phyloP scores from a whole-genome alignment of 2,113 vertebrate genomes.

The Glareola pratincola region DNA sequence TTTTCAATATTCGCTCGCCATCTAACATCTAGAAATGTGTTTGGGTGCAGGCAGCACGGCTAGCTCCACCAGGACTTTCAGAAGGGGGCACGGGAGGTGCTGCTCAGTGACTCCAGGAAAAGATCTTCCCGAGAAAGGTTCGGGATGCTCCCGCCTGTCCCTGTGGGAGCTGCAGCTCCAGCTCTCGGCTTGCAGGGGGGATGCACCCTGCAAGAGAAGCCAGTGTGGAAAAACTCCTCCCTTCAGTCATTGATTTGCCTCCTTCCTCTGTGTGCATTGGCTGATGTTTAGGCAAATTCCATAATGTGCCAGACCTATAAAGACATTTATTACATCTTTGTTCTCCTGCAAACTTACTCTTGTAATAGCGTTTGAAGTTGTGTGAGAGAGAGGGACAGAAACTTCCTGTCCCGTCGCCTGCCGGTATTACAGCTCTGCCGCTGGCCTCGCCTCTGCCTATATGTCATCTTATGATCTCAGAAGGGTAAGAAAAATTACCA shows the following conservation, averaged over 20 bases:
- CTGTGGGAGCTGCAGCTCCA: neutral
- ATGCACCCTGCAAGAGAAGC: neutral
- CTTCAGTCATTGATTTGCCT: neutral
- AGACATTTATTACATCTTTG: neutral
- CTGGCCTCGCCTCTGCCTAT: neutral
- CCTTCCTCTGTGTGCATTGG: neutral
- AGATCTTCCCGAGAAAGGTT: neutral
- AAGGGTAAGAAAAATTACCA: neutral
- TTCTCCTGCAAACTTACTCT: neutral
- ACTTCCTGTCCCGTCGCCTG: accelerated
- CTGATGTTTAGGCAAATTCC: neutral
- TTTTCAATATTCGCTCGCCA: neutral
- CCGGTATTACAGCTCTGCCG: accelerated
- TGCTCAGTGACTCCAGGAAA: neutral
- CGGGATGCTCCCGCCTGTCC: neutral
- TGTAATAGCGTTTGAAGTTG: neutral
- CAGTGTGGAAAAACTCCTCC: neutral
- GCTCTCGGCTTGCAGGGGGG: accelerated
- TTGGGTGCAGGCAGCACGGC: accelerated
- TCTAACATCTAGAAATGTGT: neutral
- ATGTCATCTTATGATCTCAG: neutral
- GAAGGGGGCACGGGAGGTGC: neutral
- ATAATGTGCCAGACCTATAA: neutral
- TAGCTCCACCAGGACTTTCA: neutral
- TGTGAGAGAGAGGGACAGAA: neutral